A percentile compares a stretch with the other conserved stretches of the same genome.
Evolutionary conservation across 2,888 invertebrate species (phyloP).

Genomic region (Ectemnius cavifrons): DNA sequence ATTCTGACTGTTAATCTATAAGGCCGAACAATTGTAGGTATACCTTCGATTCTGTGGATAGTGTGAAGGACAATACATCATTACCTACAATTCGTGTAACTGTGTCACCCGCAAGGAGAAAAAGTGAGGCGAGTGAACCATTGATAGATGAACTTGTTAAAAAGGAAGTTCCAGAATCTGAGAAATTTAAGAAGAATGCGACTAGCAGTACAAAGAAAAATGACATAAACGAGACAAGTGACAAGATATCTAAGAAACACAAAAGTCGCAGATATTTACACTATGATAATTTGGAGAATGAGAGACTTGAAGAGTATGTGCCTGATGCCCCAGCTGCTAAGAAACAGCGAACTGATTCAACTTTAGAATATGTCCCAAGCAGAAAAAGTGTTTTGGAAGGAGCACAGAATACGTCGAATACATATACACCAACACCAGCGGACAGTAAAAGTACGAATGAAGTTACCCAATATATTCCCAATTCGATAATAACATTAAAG

Average conservation of each 20-base stretch:
- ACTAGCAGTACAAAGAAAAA: conserved; percentile 17
- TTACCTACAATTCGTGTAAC: conserved; percentile 67
- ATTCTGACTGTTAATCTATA: background rate
- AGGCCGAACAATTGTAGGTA: conserved; percentile 49
- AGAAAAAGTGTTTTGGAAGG: conserved; percentile 63
- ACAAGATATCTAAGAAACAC: conserved; percentile 16
- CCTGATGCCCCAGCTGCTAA: conserved; percentile 56
- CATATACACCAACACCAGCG: conserved; percentile 61
- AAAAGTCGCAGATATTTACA: conserved; percentile 38
- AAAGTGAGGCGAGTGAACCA: conserved; percentile 17
- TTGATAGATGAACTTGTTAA: background rate
- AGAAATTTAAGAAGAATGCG: conserved; percentile 9
- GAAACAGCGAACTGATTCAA: conserved; percentile 39
- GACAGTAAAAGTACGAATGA: conserved; percentile 23
- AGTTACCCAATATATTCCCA: conserved; percentile 63
- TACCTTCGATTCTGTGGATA: conserved; percentile 62
- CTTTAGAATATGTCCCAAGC: conserved; percentile 66
- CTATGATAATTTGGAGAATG: conserved; percentile 20
- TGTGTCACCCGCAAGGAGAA: conserved; percentile 61
- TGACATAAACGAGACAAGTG: conserved; percentile 1
- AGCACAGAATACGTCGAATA: conserved; percentile 56
- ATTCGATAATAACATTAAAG: conserved; percentile 54
- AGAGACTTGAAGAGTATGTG: conserved; percentile 63
- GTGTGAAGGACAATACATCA: conserved; percentile 45
- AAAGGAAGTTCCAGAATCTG: conserved; percentile 15